These are phyloP conservation scores for Rosalia funebris DNA, from an alignment of 2,888 invertebrate species.

Conservation along the genomic window DNA sequence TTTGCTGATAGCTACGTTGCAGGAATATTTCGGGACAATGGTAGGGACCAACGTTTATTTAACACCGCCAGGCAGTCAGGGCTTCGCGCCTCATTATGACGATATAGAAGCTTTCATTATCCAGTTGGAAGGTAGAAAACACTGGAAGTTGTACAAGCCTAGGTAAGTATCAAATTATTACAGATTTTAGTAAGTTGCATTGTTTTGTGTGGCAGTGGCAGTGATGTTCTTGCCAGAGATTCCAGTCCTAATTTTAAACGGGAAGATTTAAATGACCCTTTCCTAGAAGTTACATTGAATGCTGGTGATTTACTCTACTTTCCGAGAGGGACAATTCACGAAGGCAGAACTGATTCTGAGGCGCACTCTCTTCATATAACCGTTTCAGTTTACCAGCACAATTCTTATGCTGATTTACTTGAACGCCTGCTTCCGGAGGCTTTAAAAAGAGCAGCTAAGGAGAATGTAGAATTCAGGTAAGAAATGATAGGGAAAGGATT, in stretches of 20 bases:
- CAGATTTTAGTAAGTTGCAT: not conserved
- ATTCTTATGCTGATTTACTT: slow-evolving; percentile 89
- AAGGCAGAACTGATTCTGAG: slow-evolving; percentile 81
- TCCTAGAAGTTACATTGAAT: slow-evolving; percentile 80
- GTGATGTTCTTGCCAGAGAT: slow-evolving; percentile 74
- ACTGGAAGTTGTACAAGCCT: slow-evolving; percentile 92
- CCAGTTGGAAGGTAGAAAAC: slow-evolving; percentile 95
- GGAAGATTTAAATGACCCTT: slow-evolving; percentile 80
- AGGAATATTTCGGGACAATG: slow-evolving; percentile 93
- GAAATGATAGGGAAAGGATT: slow-evolving; percentile 7
- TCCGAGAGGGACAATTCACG: slow-evolving; percentile 88
- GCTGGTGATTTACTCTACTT: slow-evolving; percentile 95
- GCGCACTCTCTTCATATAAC: slow-evolving; percentile 95
- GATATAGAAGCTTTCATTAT: slow-evolving; percentile 98
- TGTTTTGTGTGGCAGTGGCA: slow-evolving; percentile 29
- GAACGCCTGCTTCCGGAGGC: slow-evolving; percentile 83
- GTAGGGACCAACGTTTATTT: slow-evolving; percentile 96
- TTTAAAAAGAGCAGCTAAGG: slow-evolving; percentile 75
- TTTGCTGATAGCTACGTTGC: slow-evolving; percentile 78
- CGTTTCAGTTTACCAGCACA: slow-evolving; percentile 90
- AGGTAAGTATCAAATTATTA: slow-evolving; percentile 56
- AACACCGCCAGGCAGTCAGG: slow-evolving; percentile 95
- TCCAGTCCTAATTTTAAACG: slow-evolving; percentile 84
- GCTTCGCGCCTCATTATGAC: slow-evolving; percentile 98
- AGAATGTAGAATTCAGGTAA: slow-evolving; percentile 73